Conservation (phyloP, 2,797 vertebrate species). For the Psittacula echo region DNA sequence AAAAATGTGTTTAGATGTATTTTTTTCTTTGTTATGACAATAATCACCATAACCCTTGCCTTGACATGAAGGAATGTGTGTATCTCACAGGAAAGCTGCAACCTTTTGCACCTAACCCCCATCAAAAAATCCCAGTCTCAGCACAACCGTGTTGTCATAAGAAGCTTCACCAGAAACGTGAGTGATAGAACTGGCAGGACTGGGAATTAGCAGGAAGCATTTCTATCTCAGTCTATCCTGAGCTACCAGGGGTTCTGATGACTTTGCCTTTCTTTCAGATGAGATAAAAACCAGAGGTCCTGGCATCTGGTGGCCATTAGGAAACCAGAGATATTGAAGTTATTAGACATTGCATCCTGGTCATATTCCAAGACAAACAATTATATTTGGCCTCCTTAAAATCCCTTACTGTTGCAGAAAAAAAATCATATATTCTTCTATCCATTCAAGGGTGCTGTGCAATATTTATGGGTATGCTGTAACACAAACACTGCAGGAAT, state of each 20-base stretch:
- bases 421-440: background rate
- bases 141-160: slow-evolving; percentile 28
- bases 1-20: background rate
- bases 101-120: slow-evolving; percentile 42
- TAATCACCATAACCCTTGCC: background rate
- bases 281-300: slow-evolving; percentile 23
- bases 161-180: background rate
- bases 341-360: background rate
- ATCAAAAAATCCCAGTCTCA: slow-evolving; percentile 32
- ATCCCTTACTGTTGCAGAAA: background rate
- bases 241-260: background rate
- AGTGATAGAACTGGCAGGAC: background rate
- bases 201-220: slow-evolving; percentile 53
- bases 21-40: slow-evolving; percentile 29
- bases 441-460: background rate
- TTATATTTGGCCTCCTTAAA: background rate
- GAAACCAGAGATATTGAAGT: background rate
- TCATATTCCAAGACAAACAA: background rate
- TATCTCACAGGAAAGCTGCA: slow-evolving; percentile 53
- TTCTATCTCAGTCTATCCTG: background rate
- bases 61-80: slow-evolving; percentile 10
- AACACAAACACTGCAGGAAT: background rate
- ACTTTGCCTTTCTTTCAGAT: slow-evolving; percentile 12
- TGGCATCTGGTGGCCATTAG: slow-evolving; percentile 40
- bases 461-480: background rate